phyloP scores from a whole-genome alignment of 2,888 invertebrate species.

The Ectobius pallidus region DNA sequence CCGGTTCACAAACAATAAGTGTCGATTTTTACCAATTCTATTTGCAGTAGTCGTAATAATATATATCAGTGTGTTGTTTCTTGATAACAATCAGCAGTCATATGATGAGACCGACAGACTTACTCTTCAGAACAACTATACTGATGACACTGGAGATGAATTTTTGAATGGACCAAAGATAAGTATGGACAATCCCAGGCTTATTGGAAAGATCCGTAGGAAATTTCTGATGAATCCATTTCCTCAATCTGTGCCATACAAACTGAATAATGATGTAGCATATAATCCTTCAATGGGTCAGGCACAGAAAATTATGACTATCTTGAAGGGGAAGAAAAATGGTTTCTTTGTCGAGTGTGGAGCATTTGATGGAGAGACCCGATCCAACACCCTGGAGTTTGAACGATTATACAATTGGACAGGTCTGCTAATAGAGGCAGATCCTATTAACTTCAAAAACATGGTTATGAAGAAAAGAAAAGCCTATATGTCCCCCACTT shows the following conservation, averaged over 20 bases:
- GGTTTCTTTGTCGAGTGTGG: conserved; percentile 64
- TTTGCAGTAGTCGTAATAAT: no score
- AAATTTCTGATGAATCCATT: neutral
- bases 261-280: neutral
- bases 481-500: conserved; percentile 57
- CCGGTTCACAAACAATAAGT: no score
- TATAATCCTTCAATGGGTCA: conserved; percentile 3
- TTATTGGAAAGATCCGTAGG: neutral
- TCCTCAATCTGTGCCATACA: neutral
- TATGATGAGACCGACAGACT: no score
- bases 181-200: neutral
- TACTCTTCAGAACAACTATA: no score
- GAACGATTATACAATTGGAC: conserved; percentile 58
- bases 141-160: neutral
- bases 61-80: no score
- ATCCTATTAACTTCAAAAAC: conserved; percentile 57
- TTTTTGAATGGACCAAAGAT: neutral
- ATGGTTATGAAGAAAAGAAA: conserved; percentile 56
- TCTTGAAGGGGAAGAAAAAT: conserved; percentile 50
- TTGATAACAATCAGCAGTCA: no score
- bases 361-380: conserved; percentile 61
- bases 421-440: conserved; percentile 60
- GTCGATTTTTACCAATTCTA: no score
- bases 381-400: conserved; percentile 60
- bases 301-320: neutral